Conservation (phyloP, 2,797 vertebrate genomes). For the Enteromius mattozi region DNA sequence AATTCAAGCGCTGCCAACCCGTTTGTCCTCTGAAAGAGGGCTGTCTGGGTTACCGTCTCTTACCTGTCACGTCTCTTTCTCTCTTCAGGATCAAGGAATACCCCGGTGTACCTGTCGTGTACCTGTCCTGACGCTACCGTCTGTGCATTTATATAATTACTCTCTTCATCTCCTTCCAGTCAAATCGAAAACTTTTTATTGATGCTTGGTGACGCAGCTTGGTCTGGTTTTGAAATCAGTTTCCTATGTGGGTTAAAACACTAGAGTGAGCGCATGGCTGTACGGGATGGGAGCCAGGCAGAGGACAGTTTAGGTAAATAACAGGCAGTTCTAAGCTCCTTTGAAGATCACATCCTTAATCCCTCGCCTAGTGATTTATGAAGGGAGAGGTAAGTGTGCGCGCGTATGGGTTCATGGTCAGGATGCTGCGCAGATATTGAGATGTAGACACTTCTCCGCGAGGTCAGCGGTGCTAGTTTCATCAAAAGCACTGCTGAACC, state of each 20-base stretch:
- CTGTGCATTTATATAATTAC: not conserved
- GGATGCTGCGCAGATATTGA: conserved; percentile 20
- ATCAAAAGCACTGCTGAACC: conserved; percentile 14
- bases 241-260: conserved; percentile 14
- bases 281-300: not conserved
- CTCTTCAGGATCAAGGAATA: not conserved
- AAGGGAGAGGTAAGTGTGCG: conserved; percentile 28
- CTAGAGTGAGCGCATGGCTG: not conserved
- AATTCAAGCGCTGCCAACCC: conserved; percentile 1
- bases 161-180: not conserved
- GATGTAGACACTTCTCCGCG: conserved; percentile 6
- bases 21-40: not conserved
- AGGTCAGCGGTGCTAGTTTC: conserved; percentile 24
- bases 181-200: conserved; percentile 2
- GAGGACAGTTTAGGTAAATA: conserved; percentile 52
- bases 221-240: conserved; percentile 14
- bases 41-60: not conserved
- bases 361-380: conserved; percentile 50
- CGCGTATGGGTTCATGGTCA: conserved; percentile 41
- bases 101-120: not conserved
- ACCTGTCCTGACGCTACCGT: not conserved
- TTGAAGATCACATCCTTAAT: conserved; percentile 59
- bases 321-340: conserved; percentile 54
- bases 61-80: not conserved
- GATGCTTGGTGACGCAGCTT: conserved; percentile 8